Conservation (phyloP, 2,888 invertebrate genomes). For the Scaeva pyrastri region DNA sequence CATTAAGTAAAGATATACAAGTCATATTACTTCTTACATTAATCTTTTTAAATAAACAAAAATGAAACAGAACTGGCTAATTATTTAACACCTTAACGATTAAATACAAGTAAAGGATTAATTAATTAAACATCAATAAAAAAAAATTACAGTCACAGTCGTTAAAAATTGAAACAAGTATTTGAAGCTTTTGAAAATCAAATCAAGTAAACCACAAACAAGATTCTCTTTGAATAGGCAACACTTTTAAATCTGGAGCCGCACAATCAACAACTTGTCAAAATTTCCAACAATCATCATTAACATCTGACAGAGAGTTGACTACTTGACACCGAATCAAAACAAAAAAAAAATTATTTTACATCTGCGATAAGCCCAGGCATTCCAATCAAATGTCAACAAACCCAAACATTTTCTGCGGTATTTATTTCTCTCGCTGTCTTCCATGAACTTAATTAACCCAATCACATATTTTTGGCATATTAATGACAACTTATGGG, state of each 20-base stretch:
- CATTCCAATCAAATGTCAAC: constrained; percentile 28
- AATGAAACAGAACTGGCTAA: too few species aligned
- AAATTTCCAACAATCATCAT: neutral
- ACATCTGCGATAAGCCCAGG: neutral
- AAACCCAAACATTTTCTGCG: constrained; percentile 14
- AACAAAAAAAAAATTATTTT: too few species aligned
- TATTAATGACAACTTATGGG: constrained; percentile 15
- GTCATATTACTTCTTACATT: too few species aligned
- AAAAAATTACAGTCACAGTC: too few species aligned
- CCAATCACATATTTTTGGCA: constrained; percentile 56
- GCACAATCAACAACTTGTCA: neutral
- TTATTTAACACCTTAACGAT: too few species aligned
- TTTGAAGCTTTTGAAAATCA: too few species aligned
- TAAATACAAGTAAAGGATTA: too few species aligned
- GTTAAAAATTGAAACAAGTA: too few species aligned
- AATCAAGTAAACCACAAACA: too few species aligned
- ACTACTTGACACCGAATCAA: constrained; percentile 8
- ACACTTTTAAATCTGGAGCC: neutral
- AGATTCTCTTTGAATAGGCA: neutral
- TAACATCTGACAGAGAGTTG: neutral
- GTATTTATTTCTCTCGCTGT: neutral
- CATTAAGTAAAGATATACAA: too few species aligned
- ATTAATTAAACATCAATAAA: too few species aligned
- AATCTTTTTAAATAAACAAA: too few species aligned
- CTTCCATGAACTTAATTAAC: constrained; percentile 42